Conservation (phyloP, 2,888 invertebrate species). For the Melanophora roralis region DNA sequence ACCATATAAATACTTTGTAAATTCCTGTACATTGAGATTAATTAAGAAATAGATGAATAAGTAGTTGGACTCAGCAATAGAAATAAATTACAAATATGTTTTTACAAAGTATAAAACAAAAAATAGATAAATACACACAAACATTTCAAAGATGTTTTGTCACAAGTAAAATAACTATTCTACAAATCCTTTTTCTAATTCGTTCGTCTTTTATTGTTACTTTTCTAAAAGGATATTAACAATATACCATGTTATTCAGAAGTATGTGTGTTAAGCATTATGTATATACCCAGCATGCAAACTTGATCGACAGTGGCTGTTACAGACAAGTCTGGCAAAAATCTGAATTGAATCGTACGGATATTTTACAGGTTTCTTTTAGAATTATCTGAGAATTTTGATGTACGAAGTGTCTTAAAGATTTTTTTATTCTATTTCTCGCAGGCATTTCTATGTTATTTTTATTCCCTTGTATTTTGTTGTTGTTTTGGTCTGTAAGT, state of each 20-base stretch:
- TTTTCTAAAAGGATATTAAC: not conserved
- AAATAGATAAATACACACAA: not conserved
- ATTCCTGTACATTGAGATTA: not conserved
- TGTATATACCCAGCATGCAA: no score
- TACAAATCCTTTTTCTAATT: not conserved
- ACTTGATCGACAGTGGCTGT: no score
- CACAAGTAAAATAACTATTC: not conserved
- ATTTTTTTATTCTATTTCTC: no score
- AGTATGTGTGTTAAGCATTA: not conserved
- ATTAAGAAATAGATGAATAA: not conserved
- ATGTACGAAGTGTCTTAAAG: no score
- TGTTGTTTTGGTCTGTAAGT: no score
- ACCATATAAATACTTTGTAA: not conserved
- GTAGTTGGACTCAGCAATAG: not conserved
- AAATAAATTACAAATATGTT: not conserved
- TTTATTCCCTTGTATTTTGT: no score
- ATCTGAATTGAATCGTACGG: no score
- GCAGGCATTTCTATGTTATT: no score
- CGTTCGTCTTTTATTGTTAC: not conserved
- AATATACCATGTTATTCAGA: not conserved
- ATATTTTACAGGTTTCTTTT: no score
- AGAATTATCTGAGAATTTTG: no score
- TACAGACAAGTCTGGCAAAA: no score
- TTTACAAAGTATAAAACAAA: not conserved
- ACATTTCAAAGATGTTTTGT: not conserved